Conservation (phyloP, 2,113 vertebrate species). For the Daubentonia madagascariensis region DNA sequence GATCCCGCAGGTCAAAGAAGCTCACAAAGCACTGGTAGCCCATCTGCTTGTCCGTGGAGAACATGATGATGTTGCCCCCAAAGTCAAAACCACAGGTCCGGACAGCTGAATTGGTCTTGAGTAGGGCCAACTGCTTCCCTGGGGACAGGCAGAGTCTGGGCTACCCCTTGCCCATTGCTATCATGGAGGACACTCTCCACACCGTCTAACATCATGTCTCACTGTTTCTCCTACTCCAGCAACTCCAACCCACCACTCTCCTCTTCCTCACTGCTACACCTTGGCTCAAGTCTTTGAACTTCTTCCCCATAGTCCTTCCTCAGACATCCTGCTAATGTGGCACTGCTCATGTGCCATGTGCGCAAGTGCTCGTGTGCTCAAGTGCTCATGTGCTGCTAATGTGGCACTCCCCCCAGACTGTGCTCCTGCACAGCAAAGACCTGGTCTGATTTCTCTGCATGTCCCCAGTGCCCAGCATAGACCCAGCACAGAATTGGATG, state of each 20-base stretch:
- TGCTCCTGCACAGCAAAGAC: neutral
- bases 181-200: neutral
- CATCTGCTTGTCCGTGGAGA: conserved; percentile 99
- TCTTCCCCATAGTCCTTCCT: neutral
- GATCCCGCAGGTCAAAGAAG: conserved; percentile 95
- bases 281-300: neutral
- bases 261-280: neutral
- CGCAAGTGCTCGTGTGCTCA: too few relatives aligned
- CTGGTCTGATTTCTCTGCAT: neutral
- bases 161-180: neutral
- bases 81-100: conserved; percentile 98
- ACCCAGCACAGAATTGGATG: neutral
- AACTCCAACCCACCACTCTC: neutral
- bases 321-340: neutral
- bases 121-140: conserved; percentile 96
- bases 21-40: conserved; percentile 97
- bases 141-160: neutral
- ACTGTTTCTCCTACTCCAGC: neutral
- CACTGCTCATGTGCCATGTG: too few relatives aligned
- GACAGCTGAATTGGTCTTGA: conserved; percentile 96
- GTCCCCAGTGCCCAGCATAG: neutral
- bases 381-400: too few relatives aligned
- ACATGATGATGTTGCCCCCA: conserved; percentile 99
- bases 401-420: neutral
- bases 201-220: neutral